phyloP scores from a whole-genome alignment of 2,888 invertebrate species.

The Elysia crispata region DNA sequence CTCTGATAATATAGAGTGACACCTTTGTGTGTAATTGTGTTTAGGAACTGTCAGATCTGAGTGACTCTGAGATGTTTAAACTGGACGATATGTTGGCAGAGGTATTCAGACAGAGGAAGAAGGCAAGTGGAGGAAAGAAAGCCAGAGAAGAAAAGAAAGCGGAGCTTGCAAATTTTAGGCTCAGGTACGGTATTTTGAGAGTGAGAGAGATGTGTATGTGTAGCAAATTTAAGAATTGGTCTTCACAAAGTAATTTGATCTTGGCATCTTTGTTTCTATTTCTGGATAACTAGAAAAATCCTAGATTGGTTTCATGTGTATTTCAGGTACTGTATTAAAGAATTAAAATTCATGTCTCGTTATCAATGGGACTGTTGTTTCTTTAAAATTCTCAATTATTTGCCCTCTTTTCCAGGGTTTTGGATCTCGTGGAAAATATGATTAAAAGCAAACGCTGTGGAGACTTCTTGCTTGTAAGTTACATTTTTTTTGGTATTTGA shows the following conservation, averaged over 20 bases:
- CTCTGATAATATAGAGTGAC: not conserved
- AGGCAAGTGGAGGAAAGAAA: conserved; percentile 46
- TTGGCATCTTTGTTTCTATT: too few relatives aligned
- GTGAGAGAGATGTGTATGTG: too few relatives aligned
- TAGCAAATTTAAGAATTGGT: too few relatives aligned
- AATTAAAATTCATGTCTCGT: too few relatives aligned
- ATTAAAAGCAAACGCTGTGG: conserved; percentile 60
- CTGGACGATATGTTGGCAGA: conserved; percentile 85
- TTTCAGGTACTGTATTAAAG: too few relatives aligned
- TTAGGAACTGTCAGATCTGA: conserved; percentile 86
- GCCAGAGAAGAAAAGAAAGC: conserved; percentile 24
- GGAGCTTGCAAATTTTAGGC: conserved; percentile 59
- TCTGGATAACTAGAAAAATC: too few relatives aligned
- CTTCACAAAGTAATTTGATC: too few relatives aligned
- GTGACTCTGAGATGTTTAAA: conserved; percentile 86
- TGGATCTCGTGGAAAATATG: conserved; percentile 67
- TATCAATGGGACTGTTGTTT: too few relatives aligned
- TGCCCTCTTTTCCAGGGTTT: conserved; percentile 56
- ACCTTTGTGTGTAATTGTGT: not conserved
- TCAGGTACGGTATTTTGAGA: conserved; percentile 53
- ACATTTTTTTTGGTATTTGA: too few relatives aligned
- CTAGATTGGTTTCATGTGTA: too few relatives aligned
- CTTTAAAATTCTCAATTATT: not conserved
- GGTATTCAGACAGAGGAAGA: conserved; percentile 81
- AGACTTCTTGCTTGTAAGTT: conserved; percentile 62